These are phyloP conservation scores for Lasioglossum malachurum DNA, from an alignment of 2,888 invertebrate genomes.

Conservation along the genomic window DNA sequence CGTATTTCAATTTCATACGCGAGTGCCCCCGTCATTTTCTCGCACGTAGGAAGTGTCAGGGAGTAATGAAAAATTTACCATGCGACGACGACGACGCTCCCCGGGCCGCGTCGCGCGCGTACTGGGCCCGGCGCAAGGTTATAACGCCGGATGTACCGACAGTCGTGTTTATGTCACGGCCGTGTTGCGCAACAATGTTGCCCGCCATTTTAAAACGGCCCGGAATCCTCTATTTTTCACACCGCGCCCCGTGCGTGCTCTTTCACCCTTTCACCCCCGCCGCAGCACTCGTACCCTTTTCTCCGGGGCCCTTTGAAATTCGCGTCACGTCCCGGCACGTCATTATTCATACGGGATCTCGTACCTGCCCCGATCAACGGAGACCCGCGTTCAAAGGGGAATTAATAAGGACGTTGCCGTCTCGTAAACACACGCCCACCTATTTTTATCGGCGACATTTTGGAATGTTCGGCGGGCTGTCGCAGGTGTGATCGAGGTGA, in stretches of 20 bases:
- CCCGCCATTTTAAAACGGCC: constrained; percentile 38
- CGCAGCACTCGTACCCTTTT: neutral
- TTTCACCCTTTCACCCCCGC: neutral
- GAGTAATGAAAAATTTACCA: constrained; percentile 81
- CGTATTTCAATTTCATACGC: constrained; percentile 81
- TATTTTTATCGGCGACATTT: constrained; percentile 4
- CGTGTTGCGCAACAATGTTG: constrained; percentile 28
- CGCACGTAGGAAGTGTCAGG: constrained; percentile 75
- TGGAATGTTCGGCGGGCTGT: neutral
- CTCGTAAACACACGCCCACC: constrained; percentile 9
- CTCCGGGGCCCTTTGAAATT: constrained; percentile 20
- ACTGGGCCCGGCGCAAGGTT: neutral
- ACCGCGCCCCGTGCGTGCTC: neutral
- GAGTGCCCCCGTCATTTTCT: constrained; percentile 77
- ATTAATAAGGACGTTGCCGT: constrained; percentile 40
- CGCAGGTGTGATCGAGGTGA: neutral
- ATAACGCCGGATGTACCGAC: constrained; percentile 28
- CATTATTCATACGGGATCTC: constrained; percentile 35
- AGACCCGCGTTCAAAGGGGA: constrained; percentile 34
- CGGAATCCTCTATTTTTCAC: constrained; percentile 29
- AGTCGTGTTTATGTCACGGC: constrained; percentile 38
- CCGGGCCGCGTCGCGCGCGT: neutral
- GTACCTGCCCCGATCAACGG: constrained; percentile 21
- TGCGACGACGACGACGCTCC: constrained; percentile 46
- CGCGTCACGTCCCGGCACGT: constrained; percentile 33